Percentiles rank a stretch among this genome's conserved stretches.
These are phyloP conservation scores for Crocidura indochinensis DNA, from an alignment of 2,797 vertebrate species.

Conservation along the genomic window DNA sequence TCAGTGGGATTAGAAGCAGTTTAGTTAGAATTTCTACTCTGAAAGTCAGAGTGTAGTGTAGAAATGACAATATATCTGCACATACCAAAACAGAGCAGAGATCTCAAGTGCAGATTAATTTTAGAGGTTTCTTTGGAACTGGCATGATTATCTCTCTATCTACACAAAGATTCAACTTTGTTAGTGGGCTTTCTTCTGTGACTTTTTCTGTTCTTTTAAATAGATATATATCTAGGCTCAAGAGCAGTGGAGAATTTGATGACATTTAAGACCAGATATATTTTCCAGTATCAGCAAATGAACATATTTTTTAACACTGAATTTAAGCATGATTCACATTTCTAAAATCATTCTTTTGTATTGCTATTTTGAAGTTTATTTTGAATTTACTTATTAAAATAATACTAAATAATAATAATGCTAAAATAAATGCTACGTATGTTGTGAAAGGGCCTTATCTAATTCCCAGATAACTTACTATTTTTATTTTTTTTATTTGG, in stretches of 20 bases:
- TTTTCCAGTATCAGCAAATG: background rate
- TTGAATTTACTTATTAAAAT: too few species aligned
- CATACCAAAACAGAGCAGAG: background rate
- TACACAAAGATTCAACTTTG: background rate
- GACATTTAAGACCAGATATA: background rate
- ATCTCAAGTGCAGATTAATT: too few species aligned
- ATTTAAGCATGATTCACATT: conserved; percentile 4
- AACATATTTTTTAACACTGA: conserved; percentile 12
- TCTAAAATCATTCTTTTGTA: conserved; percentile 14
- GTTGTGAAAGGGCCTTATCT: background rate
- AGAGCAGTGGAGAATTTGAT: background rate
- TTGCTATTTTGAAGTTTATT: background rate
- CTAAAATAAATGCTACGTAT: background rate
- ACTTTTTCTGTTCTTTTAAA: background rate
- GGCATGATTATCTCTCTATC: background rate
- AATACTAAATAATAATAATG: too few species aligned
- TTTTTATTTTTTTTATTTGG: too few species aligned
- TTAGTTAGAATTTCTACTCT: background rate
- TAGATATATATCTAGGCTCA: background rate
- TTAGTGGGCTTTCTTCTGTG: background rate
- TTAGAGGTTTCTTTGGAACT: background rate
- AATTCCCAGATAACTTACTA: too few species aligned
- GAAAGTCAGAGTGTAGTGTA: background rate
- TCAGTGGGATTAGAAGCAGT: background rate
- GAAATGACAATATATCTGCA: background rate